phyloP scores from a whole-genome alignment of 2,888 invertebrate genomes.

The Caenorhabditis sp. region DNA sequence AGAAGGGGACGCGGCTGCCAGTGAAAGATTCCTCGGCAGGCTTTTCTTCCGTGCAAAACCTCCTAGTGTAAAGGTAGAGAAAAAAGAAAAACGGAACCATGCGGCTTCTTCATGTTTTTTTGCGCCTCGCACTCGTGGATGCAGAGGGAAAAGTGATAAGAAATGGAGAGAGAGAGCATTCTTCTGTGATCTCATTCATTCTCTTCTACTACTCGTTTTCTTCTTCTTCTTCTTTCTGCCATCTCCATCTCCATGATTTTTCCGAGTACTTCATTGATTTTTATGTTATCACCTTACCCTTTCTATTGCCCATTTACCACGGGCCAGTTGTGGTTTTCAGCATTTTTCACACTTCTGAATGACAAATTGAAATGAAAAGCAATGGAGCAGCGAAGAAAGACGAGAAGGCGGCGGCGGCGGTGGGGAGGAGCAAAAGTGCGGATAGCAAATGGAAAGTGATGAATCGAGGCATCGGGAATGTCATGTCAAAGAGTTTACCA shows the following conservation, averaged over 20 bases:
- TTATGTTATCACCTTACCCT: slow-evolving; percentile 39
- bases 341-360: not conserved
- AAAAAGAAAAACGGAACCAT: not conserved
- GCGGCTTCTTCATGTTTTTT: slow-evolving; percentile 10
- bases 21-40: not conserved
- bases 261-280: slow-evolving; percentile 35
- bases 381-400: slow-evolving; percentile 57
- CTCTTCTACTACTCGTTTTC: slow-evolving; percentile 2
- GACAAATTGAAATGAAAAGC: slow-evolving; percentile 40
- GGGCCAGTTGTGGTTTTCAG: slow-evolving; percentile 8
- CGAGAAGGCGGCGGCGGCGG: slow-evolving; percentile 25
- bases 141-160: slow-evolving; percentile 24
- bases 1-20: not conserved
- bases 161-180: slow-evolving; percentile 25
- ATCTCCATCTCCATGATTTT: not conserved
- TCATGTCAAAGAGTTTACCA: slow-evolving; percentile 72
- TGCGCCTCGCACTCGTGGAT: slow-evolving; percentile 19
- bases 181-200: slow-evolving; percentile 16
- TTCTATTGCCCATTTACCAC: slow-evolving; percentile 1
- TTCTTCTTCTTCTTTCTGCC: not conserved
- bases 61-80: slow-evolving; percentile 12
- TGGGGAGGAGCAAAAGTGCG: slow-evolving; percentile 67
- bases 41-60: not conserved
- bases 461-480: slow-evolving; percentile 67
- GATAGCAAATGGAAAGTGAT: slow-evolving; percentile 70